Evolutionary conservation across 2,888 invertebrate species (phyloP).

Genomic region (Opisthograptis luteolata): DNA sequence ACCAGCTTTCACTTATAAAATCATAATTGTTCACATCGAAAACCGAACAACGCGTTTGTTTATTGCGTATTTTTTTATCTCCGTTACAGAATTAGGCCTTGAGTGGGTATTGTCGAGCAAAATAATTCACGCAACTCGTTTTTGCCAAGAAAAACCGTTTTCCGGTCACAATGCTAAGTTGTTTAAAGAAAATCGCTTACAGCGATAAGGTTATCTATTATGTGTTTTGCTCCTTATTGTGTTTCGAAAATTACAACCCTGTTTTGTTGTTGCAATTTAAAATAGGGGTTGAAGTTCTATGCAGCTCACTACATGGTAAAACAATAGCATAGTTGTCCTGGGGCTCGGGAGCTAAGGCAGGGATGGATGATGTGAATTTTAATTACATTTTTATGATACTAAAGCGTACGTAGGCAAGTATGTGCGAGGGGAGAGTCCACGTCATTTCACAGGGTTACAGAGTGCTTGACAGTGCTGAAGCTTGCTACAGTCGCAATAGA

Average conservation of each 20-base stretch:
- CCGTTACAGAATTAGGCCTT: slow-evolving; percentile 33
- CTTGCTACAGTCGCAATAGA: not conserved
- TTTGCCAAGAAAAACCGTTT: slow-evolving; percentile 46
- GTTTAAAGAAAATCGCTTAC: slow-evolving; percentile 43
- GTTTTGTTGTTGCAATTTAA: slow-evolving; percentile 40
- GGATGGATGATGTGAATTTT: slow-evolving; percentile 74
- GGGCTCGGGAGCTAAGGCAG: slow-evolving; percentile 51
- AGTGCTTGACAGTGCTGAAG: slow-evolving; percentile 2
- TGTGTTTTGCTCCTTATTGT: not conserved
- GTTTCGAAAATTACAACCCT: slow-evolving; percentile 13
- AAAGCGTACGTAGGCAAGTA: slow-evolving; percentile 69
- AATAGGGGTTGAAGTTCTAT: slow-evolving; percentile 45
- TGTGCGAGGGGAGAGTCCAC: slow-evolving; percentile 66
- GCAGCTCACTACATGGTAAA: slow-evolving; percentile 47
- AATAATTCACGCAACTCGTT: slow-evolving; percentile 52
- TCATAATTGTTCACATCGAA: slow-evolving; percentile 11
- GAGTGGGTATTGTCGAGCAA: slow-evolving; percentile 44
- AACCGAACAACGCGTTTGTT: slow-evolving; percentile 22
- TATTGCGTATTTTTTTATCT: slow-evolving; percentile 25
- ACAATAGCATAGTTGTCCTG: slow-evolving; percentile 70
- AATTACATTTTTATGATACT: slow-evolving; percentile 81
- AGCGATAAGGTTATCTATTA: slow-evolving; percentile 36
- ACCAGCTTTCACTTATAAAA: slow-evolving; percentile 9
- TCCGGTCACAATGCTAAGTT: slow-evolving; percentile 42
- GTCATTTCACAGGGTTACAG: slow-evolving; percentile 38